Percentiles rank a stretch among this genome's conserved stretches.
Conservation (phyloP, 2,113 vertebrate species). For the Carassius gibelio region DNA sequence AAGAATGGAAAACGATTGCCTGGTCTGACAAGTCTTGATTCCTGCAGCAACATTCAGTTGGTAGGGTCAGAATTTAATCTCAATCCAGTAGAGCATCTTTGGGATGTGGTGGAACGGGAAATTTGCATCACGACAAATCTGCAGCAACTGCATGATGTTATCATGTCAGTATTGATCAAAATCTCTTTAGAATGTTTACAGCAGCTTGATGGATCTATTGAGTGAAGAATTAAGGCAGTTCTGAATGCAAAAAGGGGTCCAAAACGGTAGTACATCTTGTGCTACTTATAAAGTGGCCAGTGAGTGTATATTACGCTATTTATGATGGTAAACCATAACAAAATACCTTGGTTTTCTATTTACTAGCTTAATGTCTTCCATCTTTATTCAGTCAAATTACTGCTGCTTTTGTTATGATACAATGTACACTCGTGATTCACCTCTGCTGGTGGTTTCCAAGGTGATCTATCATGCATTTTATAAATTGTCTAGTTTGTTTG, state of each 20-base stretch:
- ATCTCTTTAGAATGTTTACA: neutral
- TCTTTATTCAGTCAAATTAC: conserved; percentile 21
- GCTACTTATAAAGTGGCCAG: no score
- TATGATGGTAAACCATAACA: neutral
- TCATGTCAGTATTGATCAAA: neutral
- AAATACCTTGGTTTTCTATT: neutral
- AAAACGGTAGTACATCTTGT: no score
- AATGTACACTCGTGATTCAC: conserved; percentile 23
- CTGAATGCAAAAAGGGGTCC: no score
- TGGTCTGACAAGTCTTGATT: neutral
- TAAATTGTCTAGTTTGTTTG: conserved; percentile 34
- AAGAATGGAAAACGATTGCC: neutral
- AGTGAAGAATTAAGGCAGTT: no score
- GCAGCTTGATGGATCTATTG: no score
- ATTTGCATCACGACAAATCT: neutral
- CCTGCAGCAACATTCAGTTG: neutral
- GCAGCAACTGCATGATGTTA: neutral
- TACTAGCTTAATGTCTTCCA: neutral
- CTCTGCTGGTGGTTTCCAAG: conserved; percentile 36
- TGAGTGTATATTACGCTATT: neutral
- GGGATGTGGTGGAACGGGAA: neutral
- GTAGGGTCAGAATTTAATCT: neutral
- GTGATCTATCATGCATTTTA: conserved; percentile 33
- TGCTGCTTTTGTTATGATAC: neutral
- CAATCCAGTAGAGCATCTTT: no score